These are phyloP conservation scores for Diabrotica balteata DNA, from an alignment of 2,888 invertebrate species.

Conservation along the genomic window DNA sequence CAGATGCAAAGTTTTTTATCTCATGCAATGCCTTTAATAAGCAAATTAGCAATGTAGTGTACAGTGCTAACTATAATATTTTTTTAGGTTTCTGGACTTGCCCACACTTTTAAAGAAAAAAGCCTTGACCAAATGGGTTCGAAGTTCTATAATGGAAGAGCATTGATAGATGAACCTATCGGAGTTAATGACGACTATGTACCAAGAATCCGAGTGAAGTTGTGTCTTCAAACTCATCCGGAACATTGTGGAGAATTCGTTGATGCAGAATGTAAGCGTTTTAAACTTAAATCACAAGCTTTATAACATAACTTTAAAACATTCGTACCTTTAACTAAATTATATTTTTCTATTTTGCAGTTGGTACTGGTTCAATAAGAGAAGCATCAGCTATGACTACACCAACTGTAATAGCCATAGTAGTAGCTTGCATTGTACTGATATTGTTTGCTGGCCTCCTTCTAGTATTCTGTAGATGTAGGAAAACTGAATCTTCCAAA, in stretches of 20 bases:
- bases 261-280: constrained; percentile 81
- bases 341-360: constrained; percentile 61
- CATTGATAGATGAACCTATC: constrained; percentile 65
- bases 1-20: too few species aligned
- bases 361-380: constrained; percentile 81
- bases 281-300: too few species aligned
- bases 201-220: constrained; percentile 77
- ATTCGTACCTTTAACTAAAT: neutral
- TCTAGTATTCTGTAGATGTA: constrained; percentile 85
- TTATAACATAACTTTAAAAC: too few species aligned
- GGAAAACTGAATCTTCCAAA: constrained; percentile 81
- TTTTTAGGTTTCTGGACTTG: constrained; percentile 68
- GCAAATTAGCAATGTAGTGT: too few species aligned
- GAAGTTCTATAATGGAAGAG: constrained; percentile 60
- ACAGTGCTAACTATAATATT: neutral
- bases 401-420: constrained; percentile 79
- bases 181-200: constrained; percentile 69
- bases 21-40: too few species aligned
- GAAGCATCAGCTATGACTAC: constrained; percentile 80
- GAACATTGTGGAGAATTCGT: constrained; percentile 85
- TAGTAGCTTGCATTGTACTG: constrained; percentile 82
- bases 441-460: constrained; percentile 77
- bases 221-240: constrained; percentile 81
- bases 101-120: constrained; percentile 74
- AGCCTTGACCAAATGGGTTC: constrained; percentile 70